Evolutionary conservation across 1,140 invertebrate species (phyloP).

Genomic region (Drosophila bipectinata): DNA sequence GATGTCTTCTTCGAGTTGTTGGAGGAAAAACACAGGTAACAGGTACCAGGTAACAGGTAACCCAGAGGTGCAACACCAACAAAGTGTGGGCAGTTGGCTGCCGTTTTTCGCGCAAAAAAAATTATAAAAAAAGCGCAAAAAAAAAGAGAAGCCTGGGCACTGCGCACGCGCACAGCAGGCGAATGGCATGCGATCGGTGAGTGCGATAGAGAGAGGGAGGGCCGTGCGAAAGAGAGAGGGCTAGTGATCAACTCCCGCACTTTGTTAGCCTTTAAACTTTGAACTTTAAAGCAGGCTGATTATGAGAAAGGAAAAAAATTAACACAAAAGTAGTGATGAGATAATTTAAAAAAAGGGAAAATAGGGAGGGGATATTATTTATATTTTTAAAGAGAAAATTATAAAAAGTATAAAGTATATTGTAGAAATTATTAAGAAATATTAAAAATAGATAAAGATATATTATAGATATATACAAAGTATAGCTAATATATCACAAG

Average conservation of each 20-base stretch:
- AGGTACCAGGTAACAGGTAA: conserved; percentile 4
- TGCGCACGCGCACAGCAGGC: conserved; percentile 74
- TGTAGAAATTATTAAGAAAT: no score
- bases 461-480: no score
- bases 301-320: no score
- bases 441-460: no score
- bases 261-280: conserved; percentile 31
- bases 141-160: conserved; percentile 33
- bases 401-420: no score
- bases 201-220: conserved; percentile 2
- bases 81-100: conserved; percentile 76
- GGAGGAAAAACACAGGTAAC: conserved; percentile 3
- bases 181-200: conserved; percentile 48
- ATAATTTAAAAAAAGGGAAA: background rate
- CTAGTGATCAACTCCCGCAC: background rate
- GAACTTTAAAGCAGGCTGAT: conserved; percentile 24
- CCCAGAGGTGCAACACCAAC: conserved; percentile 20
- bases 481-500: no score
- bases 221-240: background rate
- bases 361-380: background rate
- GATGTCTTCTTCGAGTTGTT: conserved; percentile 7
- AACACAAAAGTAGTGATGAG: background rate
- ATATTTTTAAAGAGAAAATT: no score
- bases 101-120: conserved; percentile 69
- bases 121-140: conserved; percentile 15